phyloP scores from a whole-genome alignment of 2,888 invertebrate species.

The Tetheella fluctuosa region DNA sequence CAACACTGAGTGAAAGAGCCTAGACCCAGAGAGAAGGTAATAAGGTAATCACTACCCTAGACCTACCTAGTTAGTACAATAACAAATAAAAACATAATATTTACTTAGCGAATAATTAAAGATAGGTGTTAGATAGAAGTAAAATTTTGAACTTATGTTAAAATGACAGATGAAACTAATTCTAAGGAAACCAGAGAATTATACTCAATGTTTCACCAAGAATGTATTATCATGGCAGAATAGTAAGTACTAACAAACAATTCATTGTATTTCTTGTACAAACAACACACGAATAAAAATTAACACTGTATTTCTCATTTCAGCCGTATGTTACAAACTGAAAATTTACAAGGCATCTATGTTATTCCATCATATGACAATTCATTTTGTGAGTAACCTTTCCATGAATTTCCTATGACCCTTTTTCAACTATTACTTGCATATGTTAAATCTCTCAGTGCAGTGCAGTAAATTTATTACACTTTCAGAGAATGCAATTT shows the following conservation, averaged over 20 bases:
- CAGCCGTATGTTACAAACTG: constrained; percentile 93
- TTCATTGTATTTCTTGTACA: background rate
- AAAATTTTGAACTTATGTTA: background rate
- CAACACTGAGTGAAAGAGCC: no score
- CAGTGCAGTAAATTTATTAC: no score
- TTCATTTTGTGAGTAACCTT: constrained; percentile 88
- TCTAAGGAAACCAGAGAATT: constrained; percentile 86
- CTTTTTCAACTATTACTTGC: no score
- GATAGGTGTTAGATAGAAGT: no score
- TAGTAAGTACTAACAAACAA: constrained; percentile 88
- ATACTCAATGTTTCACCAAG: constrained; percentile 91
- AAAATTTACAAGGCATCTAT: constrained; percentile 94
- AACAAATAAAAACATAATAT: no score
- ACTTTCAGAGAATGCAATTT: no score
- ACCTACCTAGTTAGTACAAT: no score
- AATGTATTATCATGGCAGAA: constrained; percentile 95
- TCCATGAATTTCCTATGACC: no score
- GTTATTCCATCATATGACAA: constrained; percentile 95
- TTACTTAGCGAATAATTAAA: no score
- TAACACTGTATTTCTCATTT: constrained; percentile 51
- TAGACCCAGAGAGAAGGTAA: no score
- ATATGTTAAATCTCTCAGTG: no score
- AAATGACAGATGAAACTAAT: constrained; percentile 65
- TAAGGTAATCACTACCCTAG: no score
- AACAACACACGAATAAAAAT: background rate